Evolutionary conservation across 2,888 invertebrate species (phyloP), one percentile per base, ranked within the genome.

Genomic region (Punctoribates punctum): DNA sequence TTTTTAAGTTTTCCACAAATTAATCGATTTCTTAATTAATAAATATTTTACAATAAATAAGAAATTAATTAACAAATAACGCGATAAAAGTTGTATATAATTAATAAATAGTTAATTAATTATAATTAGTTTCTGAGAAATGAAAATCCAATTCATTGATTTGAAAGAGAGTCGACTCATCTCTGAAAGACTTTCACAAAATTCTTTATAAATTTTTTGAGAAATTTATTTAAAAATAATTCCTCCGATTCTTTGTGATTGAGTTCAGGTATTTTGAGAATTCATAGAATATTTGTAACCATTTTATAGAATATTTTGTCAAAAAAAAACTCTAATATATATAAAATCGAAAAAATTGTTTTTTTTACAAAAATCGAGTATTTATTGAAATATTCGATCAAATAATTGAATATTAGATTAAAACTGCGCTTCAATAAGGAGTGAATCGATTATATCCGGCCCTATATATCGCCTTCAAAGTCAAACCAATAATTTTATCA

Each of bases 391-490:
- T 46, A 48, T 73, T 72, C n/a, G 25, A 42, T 5, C 34, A 34
- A 34, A 34, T 34, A 34, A 48, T 48, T 11, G 13, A 48, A 42
- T 8, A 72, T 6, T 46, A 6, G 29, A 51, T 42, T 42, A 1
- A 42, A 42, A 42, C 13, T 42, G 11, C 42, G 13, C 11, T 13
- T 42, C 77, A 94, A 86, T 95, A 95, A 83, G 94, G 94, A 86
- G 94, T 89, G 86, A 94, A 95, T 87, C 94, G 90, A 88, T 94
- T 94, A 89, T 93, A 94, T 82, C 93, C 92, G 86, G 94, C 92
- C 87, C 94, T 90, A 86, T 94, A 94, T 83, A 94, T 91, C 81
- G 94, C 79, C 76, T 42, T 42, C 8, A 42, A 42, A 13, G 11
- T 42, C 42, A 42, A 42, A 42, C 8, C 8, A 34, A 34, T 34